These are phyloP conservation scores for Eremophila alpestris DNA, from an alignment of 2,797 vertebrate genomes.

Conservation along the genomic window DNA sequence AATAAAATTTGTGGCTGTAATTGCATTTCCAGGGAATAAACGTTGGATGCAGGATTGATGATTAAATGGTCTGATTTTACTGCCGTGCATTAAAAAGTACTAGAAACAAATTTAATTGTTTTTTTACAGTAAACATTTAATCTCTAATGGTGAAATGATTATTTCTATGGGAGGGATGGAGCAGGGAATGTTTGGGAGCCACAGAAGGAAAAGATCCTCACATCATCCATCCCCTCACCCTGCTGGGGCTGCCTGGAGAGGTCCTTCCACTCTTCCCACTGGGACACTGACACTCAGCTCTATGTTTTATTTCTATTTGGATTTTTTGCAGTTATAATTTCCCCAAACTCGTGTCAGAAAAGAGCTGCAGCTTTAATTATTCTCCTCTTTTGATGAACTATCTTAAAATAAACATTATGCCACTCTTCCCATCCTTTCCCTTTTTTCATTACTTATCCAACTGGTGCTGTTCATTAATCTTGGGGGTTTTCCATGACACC, in stretches of 20 bases:
- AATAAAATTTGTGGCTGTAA: constrained; percentile 35
- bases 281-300: background rate
- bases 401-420: constrained; percentile 51
- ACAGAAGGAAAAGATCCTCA: background rate
- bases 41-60: constrained; percentile 21
- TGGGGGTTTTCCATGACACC: constrained; percentile 53
- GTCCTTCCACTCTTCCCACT: background rate
- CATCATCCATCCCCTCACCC: background rate
- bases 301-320: background rate
- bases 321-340: background rate
- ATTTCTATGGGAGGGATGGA: constrained; percentile 24
- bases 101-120: constrained; percentile 58
- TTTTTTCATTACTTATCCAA: constrained; percentile 45
- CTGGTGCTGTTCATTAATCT: constrained; percentile 52
- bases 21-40: constrained; percentile 26
- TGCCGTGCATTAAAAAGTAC: constrained; percentile 28
- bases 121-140: constrained; percentile 57
- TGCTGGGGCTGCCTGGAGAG: background rate
- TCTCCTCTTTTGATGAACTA: constrained; percentile 1
- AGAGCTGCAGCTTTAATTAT: constrained; percentile 36
- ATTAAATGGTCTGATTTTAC: constrained; percentile 57
- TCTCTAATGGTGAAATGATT: constrained; percentile 43
- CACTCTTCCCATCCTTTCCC: background rate
- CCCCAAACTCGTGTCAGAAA: background rate
- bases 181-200: background rate